Evolutionary conservation across 2,888 invertebrate species (phyloP), one percentile per base, ranked within the genome.

Genomic region (Eurytoma californica): DNA sequence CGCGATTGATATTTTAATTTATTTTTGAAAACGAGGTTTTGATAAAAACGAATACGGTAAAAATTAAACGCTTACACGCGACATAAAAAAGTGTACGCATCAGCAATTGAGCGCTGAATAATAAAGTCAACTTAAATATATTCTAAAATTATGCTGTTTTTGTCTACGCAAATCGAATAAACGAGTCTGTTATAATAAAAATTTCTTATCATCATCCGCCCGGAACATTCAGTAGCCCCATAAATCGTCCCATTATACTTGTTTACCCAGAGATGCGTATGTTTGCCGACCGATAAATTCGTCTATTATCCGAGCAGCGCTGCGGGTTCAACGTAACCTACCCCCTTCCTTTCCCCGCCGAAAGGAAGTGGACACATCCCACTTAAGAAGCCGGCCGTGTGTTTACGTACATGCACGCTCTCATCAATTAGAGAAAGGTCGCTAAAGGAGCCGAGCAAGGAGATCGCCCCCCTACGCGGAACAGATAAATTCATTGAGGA

Each of bases 401-500:
- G n/a, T 3, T 30, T 14, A 58, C 18, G 20, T n/a, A n/a, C 9
- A 18, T 3, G 14, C 24, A 30, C n/a, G 18, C n/a, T 30, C 28
- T 20, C 20, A 57, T 66, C 73, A 73, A 73, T 73, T 73, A 73
- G 66, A 65, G 73, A 73, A 73, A 65, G 61, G 73, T 57, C 63
- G 47, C 14, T n/a, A 9, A 47, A 20, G 70, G 28, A 57, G 9
- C 53, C 49, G 18, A 2, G 18, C 55, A 57, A 20, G 49, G 20
- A 69, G 24, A 58, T 12, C n/a, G 16, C 18, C 18, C 30, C n/a
- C 47, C 9, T 53, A 28, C 67, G 49, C 69, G 73, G 57, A 74
- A 75, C 53, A 68, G 75, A 75, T 68, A 75, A 75, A 75, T 75
- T 75, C 74, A 67, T 75, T 75, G 16, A 39, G 39, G 39, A 39